These are phyloP conservation scores for Alosa sapidissima DNA, from an alignment of 2,797 vertebrate genomes.

Conservation along the genomic window DNA sequence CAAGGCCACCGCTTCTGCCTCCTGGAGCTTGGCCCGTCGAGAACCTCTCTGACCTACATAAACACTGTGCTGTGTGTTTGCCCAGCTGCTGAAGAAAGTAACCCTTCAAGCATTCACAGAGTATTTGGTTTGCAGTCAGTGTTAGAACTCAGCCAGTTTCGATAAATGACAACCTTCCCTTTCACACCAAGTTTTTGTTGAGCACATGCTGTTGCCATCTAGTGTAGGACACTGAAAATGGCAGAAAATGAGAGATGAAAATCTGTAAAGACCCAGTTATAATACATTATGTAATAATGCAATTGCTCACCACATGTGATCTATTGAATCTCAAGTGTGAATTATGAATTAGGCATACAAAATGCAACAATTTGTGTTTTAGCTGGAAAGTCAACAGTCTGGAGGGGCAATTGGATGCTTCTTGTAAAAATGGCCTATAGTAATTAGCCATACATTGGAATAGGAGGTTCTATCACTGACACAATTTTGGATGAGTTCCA, in stretches of 20 bases:
- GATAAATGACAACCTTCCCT: not conserved
- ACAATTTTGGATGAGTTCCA: too few species aligned
- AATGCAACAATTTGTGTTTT: too few species aligned
- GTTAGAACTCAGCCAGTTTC: not conserved
- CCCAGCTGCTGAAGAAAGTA: conserved; percentile 16
- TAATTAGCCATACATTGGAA: too few species aligned
- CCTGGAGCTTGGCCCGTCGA: not conserved
- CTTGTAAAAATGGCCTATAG: too few species aligned
- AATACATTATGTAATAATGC: too few species aligned
- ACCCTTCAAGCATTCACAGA: not conserved
- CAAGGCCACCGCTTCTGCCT: not conserved
- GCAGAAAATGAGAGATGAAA: not conserved
- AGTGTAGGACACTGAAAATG: not conserved
- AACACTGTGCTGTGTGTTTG: conserved; percentile 3
- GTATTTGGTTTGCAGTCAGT: not conserved
- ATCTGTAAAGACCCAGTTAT: too few species aligned
- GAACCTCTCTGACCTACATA: conserved; percentile 15
- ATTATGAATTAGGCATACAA: too few species aligned
- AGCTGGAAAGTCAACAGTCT: too few species aligned
- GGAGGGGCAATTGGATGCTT: too few species aligned
- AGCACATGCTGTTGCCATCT: not conserved
- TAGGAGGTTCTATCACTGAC: too few species aligned
- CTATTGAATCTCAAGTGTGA: too few species aligned
- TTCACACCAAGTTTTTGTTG: not conserved
- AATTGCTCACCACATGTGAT: too few species aligned